Percentiles rank a stretch among this genome's conserved stretches.
Evolutionary conservation across 1,140 invertebrate species (phyloP).

Genomic region (Leptinotarsa undecemlineata): DNA sequence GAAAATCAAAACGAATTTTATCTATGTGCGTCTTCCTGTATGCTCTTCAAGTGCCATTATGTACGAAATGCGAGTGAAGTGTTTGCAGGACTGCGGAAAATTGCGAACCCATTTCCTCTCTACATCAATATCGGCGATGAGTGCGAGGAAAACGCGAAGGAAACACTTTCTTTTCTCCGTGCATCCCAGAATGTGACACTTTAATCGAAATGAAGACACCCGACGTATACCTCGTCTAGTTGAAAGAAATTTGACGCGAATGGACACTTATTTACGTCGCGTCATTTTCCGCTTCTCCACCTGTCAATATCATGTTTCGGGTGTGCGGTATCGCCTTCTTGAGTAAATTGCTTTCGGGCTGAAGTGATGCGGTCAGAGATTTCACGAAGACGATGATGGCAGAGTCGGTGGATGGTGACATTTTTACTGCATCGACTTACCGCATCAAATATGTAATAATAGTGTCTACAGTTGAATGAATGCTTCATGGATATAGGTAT

Average conservation of each 20-base stretch:
- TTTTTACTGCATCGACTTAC: too few species aligned
- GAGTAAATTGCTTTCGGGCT: constrained; percentile 20
- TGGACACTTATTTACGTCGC: constrained; percentile 26
- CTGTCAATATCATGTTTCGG: constrained; percentile 28
- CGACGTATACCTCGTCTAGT: not conserved
- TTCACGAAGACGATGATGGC: too few species aligned
- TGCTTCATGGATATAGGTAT: too few species aligned
- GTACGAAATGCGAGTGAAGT: constrained; percentile 8
- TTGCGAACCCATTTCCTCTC: constrained; percentile 17
- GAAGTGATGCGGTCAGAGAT: constrained; percentile 8
- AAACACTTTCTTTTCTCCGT: not conserved
- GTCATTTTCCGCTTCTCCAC: constrained; percentile 6
- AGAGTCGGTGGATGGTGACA: too few species aligned
- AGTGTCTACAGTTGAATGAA: too few species aligned
- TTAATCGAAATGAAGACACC: constrained; percentile 17
- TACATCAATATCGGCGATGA: constrained; percentile 10
- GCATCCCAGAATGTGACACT: constrained; percentile 8
- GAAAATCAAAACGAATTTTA: constrained; percentile 2
- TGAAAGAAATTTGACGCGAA: constrained; percentile 18
- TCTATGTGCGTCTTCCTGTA: constrained; percentile 1
- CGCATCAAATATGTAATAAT: too few species aligned
- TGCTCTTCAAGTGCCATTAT: constrained; percentile 4
- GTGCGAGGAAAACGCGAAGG: not conserved
- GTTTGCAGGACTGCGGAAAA: constrained; percentile 14
- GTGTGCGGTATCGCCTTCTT: not conserved